Conservation (phyloP, 2,888 invertebrate genomes). For the Dascillus cervinus region DNA sequence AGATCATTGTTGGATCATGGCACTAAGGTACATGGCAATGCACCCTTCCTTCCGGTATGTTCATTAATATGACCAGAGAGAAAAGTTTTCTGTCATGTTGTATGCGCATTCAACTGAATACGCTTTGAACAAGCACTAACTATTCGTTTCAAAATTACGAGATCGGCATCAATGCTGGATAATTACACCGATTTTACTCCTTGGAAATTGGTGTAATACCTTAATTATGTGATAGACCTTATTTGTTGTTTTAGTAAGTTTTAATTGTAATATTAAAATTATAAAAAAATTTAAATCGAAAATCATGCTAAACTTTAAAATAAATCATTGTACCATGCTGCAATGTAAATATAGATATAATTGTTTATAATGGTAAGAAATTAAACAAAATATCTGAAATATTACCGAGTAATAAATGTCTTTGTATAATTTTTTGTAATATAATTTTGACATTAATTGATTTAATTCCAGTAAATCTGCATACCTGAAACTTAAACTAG, state of each 20-base stretch:
- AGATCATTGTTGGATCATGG: constrained; percentile 33
- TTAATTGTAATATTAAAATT: constrained; percentile 17
- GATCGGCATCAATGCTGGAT: background rate
- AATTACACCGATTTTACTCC: background rate
- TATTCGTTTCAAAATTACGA: constrained; percentile 19
- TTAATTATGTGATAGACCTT: constrained; percentile 33
- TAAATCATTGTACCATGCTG: constrained; percentile 41
- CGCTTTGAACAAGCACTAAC: constrained; percentile 30
- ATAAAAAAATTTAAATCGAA: constrained; percentile 14
- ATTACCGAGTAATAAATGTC: constrained; percentile 43
- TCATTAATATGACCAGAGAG: constrained; percentile 28
- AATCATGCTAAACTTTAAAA: constrained; percentile 19
- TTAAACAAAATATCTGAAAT: constrained; percentile 43
- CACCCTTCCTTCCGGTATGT: constrained; percentile 43
- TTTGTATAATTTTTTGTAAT: constrained; percentile 34
- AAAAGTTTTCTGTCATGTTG: constrained; percentile 1
- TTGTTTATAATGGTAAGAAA: constrained; percentile 43
- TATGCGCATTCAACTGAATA: constrained; percentile 24
- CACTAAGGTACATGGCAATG: constrained; percentile 42
- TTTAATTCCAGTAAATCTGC: too few relatives aligned
- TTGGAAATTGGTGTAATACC: constrained; percentile 2
- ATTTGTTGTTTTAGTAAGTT: constrained; percentile 31
- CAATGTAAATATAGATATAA: constrained; percentile 44
- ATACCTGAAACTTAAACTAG: too few relatives aligned
- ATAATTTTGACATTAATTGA: too few relatives aligned